Evolutionary conservation across 2,113 vertebrate species (phyloP), one percentile per base, ranked within the genome.

Genomic region (Elephantulus edwardii): DNA sequence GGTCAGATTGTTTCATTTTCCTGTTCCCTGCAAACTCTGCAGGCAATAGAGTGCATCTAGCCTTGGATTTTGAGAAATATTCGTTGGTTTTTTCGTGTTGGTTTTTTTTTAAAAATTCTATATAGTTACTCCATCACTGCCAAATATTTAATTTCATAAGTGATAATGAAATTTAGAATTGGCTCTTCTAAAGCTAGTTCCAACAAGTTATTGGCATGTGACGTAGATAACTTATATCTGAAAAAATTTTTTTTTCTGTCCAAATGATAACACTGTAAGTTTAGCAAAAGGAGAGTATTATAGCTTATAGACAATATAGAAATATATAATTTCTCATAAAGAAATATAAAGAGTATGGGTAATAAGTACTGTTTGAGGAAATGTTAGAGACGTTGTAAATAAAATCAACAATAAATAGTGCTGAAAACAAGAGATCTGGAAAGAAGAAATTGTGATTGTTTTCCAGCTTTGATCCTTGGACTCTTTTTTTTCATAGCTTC

Each of bases 151-250:
- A 80, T 92, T 85, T 85, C 48, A 28, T 50, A 54, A 42, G 46
- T 90, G 50, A 76, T 76, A 88, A 80, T 88, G 54, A 93, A 86
- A 6, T 20, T 8, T 75, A 60, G n/a, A 54, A 88, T 64, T 78
- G 62, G 8, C 38, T 96, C 28, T n/a, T 74, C 13, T 52, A 58
- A 38, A 64, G 62, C 94, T 92, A 76, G 86, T 88, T 88, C 40
- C 74, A 86, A 16, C 89, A 48, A 0, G 11, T 48, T 19, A 56
- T 42, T 14, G 28, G 20, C 6, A 54, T 78, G 85, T 83, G 44
- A 19, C 42, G 16, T 50, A 10, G 48, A 50, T 50, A n/a, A n/a
- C n/a, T n/a, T n/a, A n/a, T n/a, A n/a, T n/a, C n/a, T n/a, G n/a
- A n/a, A n/a, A n/a, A n/a, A n/a, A n/a, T n/a, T n/a, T n/a, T n/a